Percentiles rank a stretch among this genome's conserved stretches.
Conservation (phyloP, 23 tunicate species). For the Trididemnum clinides region DNA sequence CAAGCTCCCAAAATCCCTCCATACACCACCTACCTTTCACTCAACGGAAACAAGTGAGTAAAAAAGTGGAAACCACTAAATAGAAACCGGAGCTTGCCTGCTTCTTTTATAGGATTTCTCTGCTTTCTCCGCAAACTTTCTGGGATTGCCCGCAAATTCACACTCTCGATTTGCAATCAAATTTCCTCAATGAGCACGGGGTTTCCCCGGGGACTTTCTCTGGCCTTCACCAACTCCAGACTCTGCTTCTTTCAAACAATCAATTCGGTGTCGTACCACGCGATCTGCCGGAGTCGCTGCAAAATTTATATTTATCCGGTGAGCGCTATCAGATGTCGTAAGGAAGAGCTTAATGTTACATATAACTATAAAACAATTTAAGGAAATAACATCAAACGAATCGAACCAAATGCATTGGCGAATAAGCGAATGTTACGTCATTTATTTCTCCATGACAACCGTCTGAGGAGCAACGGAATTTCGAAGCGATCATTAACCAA, state of each 20-base stretch:
- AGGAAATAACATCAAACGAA: constrained; percentile 66
- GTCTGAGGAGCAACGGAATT: constrained; percentile 28
- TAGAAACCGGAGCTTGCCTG: no score
- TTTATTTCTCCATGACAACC: constrained; percentile 72
- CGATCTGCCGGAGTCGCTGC: constrained; percentile 49
- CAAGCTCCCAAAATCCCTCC: no score
- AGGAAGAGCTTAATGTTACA: neutral
- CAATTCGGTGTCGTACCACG: constrained; percentile 36
- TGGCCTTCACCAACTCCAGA: constrained; percentile 19
- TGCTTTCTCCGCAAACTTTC: constrained; percentile 35
- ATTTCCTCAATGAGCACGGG: constrained; percentile 51
- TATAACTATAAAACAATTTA: no score
- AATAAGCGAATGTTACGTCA: constrained; percentile 22
- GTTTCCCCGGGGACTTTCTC: constrained; percentile 38
- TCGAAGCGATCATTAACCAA: constrained; percentile 3
- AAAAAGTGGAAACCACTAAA: no score
- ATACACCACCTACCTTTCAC: no score
- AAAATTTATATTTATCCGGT: constrained; percentile 63
- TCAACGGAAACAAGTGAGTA: no score
- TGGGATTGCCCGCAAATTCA: constrained; percentile 48
- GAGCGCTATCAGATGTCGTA: no score
- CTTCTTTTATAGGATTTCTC: neutral
- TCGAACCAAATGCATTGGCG: constrained; percentile 41
- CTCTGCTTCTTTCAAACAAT: constrained; percentile 59
- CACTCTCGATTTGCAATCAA: constrained; percentile 45